These are phyloP conservation scores for Neomicropteryx cornuta DNA, from an alignment of 1,140 invertebrate genomes.

Conservation along the genomic window DNA sequence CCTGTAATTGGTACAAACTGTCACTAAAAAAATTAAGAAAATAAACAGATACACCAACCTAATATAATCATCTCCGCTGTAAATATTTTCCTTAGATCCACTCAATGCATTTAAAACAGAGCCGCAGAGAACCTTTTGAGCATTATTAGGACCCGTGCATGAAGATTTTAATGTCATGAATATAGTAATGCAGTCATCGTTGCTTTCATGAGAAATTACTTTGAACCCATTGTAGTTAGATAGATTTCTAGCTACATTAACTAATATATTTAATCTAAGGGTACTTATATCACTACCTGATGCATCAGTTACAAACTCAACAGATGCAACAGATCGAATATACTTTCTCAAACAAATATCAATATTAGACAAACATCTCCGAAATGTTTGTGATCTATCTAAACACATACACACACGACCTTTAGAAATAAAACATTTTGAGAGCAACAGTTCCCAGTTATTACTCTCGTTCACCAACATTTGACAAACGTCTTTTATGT, in stretches of 20 bases:
- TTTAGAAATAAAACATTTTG: not conserved
- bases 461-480: constrained; percentile 16
- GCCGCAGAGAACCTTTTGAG: constrained; percentile 29
- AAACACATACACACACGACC: not conserved
- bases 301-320: not conserved
- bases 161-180: constrained; percentile 37
- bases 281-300: constrained; percentile 15
- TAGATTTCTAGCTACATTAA: constrained; percentile 25
- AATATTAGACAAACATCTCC: too few species aligned
- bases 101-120: constrained; percentile 34
- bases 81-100: constrained; percentile 31
- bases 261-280: constrained; percentile 26
- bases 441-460: constrained; percentile 19
- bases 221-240: constrained; percentile 21
- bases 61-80: constrained; percentile 31
- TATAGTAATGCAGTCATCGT: constrained; percentile 16
- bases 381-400: constrained; percentile 1
- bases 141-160: constrained; percentile 15
- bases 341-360: constrained; percentile 14
- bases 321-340: not conserved
- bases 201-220: too few species aligned
- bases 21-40: constrained; percentile 5
- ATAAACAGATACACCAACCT: constrained; percentile 16
- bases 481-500: constrained; percentile 8
- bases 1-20: not conserved